Evolutionary conservation across 2,797 vertebrate species (phyloP), one percentile per base, ranked within the genome.

Genomic region (Erithacus rubecula): DNA sequence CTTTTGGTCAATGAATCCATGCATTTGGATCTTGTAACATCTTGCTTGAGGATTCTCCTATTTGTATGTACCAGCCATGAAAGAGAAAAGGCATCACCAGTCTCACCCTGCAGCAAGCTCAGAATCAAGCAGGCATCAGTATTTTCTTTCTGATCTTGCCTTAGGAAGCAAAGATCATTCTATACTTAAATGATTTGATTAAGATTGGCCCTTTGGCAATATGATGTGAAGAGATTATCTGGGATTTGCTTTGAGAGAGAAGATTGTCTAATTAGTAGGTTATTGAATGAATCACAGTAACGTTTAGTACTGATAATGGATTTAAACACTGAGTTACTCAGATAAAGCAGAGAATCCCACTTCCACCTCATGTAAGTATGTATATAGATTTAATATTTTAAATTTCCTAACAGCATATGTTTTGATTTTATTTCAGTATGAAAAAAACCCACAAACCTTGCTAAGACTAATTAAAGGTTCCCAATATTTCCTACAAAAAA

Each of bases 231-330:
- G 52, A 96, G 91, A 92, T 95, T 95, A 93, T 83, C 79, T 64
- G 36, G 77, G 74, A 96, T 96, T 96, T 94, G n/a, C 46, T 91
- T 95, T 83, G 68, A 92, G 89, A 93, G 56, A 81, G 72, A 94
- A 94, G 67, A 91, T 80, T 94, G 44, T 91, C 52, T 94, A 92
- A 96, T 91, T 86, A 93, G 64, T 68, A 85, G 10, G 43, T 62
- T 94, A 94, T 77, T 95, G 89, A 94, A 95, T 93, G 36, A 82
- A 93, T 85, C 74, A 85, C 79, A 62, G 43, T 69, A 87, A 30
- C 81, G 69, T 94, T 95, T 94, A 91, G 63, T 89, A 80, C 46
- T 93, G 80, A 71, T 79, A 94, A 92, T 52, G 20, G 49, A 76
- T 91, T 94, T 92, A 95, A 93, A 92, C 15, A 15, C 41, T 30